A percentile compares a stretch with the other conserved stretches of the same genome.
Conservation (phyloP, 2,797 vertebrate species). For the Sardinella longiceps region DNA sequence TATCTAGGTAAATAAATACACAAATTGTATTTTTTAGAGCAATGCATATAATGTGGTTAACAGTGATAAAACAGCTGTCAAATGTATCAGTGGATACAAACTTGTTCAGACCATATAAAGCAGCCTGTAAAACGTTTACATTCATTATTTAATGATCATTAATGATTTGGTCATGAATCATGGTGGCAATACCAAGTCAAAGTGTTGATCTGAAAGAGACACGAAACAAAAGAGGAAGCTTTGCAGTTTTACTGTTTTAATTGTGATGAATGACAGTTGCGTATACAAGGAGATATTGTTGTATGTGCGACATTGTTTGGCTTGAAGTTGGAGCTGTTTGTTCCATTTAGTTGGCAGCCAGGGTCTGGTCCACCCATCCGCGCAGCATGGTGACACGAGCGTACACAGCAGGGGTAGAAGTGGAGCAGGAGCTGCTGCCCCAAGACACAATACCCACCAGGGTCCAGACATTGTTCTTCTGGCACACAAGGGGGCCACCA, state of each 20-base stretch:
- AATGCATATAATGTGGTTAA: not conserved
- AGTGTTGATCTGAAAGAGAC: not conserved
- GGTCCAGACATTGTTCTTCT: conserved; percentile 75
- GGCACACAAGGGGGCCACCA: conserved; percentile 81
- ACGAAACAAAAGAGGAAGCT: not conserved
- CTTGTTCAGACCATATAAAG: not conserved
- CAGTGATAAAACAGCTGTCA: not conserved
- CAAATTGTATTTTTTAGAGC: not conserved
- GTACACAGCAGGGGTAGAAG: conserved; percentile 68
- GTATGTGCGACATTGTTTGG: conserved; percentile 31
- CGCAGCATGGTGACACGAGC: conserved; percentile 73
- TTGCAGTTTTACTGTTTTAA: not conserved
- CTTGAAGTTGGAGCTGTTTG: not conserved
- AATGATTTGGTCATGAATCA: not conserved
- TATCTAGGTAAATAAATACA: too few relatives aligned
- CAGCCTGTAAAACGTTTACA: not conserved
- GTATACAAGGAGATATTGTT: not conserved
- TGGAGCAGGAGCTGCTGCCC: conserved; percentile 76
- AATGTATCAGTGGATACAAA: not conserved
- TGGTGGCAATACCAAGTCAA: not conserved
- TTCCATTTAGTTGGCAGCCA: conserved; percentile 71
- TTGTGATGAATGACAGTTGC: not conserved
- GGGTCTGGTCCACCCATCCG: conserved; percentile 70
- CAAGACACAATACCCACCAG: conserved; percentile 84
- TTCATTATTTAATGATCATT: not conserved